phyloP scores from a whole-genome alignment of 2,888 invertebrate species.

The Acheta domesticus region DNA sequence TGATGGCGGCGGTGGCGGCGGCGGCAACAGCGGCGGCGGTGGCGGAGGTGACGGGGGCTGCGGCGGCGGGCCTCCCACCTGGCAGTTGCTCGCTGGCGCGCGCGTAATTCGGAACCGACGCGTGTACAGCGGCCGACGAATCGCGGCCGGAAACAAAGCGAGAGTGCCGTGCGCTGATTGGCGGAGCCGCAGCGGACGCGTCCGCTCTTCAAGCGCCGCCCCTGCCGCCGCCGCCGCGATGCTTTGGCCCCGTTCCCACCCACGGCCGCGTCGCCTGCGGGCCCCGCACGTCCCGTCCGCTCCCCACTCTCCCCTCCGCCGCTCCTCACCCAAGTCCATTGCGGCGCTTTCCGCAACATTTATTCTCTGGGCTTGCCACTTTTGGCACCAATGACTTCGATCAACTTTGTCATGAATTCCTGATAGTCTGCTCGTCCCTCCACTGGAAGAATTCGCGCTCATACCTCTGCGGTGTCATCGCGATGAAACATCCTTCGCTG shows the following conservation, averaged over 20 bases:
- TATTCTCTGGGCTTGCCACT: too few relatives aligned
- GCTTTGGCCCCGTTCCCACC: constrained; percentile 10
- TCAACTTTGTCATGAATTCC: too few relatives aligned
- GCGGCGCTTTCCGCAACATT: too few relatives aligned
- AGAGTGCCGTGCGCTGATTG: neutral
- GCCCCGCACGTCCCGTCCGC: neutral
- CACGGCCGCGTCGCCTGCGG: neutral
- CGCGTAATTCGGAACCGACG: constrained; percentile 18
- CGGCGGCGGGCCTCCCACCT: neutral
- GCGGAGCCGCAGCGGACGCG: neutral
- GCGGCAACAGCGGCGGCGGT: neutral
- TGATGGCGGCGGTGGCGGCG: neutral
- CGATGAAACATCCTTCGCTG: too few relatives aligned
- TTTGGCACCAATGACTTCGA: too few relatives aligned
- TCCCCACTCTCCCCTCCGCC: neutral
- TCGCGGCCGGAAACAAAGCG: neutral
- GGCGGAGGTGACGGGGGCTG: neutral
- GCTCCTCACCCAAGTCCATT: neutral
- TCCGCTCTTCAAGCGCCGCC: neutral
- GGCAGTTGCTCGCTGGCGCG: neutral
- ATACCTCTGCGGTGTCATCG: too few relatives aligned
- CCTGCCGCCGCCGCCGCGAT: neutral
- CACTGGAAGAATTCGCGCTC: too few relatives aligned
- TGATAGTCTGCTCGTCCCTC: too few relatives aligned
- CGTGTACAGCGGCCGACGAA: neutral